Percentiles rank a stretch among this genome's conserved stretches.
Conservation (phyloP, 2,797 vertebrate genomes). For the Vipera latastei region DNA sequence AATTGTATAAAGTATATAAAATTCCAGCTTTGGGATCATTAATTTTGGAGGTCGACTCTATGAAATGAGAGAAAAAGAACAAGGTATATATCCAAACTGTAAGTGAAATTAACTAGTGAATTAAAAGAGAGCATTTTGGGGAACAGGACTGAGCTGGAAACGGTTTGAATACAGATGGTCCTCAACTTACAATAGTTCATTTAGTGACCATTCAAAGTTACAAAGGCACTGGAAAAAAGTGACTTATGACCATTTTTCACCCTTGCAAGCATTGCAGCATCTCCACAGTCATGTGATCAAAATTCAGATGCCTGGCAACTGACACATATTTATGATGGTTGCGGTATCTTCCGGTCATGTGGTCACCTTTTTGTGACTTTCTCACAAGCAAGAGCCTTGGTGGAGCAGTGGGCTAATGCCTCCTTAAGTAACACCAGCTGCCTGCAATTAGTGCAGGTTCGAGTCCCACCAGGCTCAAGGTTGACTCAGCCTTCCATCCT, state of each 20-base stretch:
- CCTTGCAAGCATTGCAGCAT: too few species aligned
- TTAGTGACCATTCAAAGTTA: neutral
- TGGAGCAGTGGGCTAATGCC: too few species aligned
- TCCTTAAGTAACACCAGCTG: too few species aligned
- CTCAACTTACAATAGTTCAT: neutral
- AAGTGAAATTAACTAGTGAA: neutral
- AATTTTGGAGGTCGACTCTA: neutral
- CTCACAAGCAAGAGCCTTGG: neutral
- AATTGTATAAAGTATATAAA: constrained; percentile 15
- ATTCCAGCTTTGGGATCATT: neutral
- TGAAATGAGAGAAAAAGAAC: neutral
- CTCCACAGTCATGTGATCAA: too few species aligned
- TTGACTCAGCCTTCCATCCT: too few species aligned
- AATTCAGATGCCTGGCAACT: too few species aligned
- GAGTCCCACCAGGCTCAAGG: too few species aligned
- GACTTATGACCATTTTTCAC: too few species aligned
- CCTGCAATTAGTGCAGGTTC: too few species aligned
- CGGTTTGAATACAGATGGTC: neutral
- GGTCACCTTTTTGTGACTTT: neutral
- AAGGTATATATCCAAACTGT: neutral
- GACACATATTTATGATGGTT: too few species aligned
- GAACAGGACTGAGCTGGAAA: neutral
- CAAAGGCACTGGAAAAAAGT: too few species aligned
- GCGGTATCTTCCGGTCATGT: neutral
- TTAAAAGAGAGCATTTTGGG: neutral